These are phyloP conservation scores for Pollenia angustigena DNA, from an alignment of 2,888 invertebrate species.

Conservation along the genomic window DNA sequence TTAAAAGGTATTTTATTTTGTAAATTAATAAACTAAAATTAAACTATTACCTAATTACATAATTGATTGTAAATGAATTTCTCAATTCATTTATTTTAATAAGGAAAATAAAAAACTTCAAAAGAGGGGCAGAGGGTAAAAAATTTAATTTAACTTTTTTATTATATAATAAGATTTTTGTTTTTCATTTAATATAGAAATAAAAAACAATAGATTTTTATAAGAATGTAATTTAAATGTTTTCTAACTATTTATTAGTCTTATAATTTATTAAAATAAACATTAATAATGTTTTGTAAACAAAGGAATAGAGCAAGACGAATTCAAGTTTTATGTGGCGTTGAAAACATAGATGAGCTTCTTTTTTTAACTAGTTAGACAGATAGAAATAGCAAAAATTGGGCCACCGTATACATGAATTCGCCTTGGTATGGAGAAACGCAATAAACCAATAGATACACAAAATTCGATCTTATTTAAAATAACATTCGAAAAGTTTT, in stretches of 20 bases:
- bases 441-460: too few relatives aligned
- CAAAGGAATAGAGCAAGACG: not conserved
- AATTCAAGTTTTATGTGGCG: too few relatives aligned
- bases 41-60: not conserved
- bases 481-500: too few relatives aligned
- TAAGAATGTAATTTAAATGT: slow-evolving; percentile 28
- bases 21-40: slow-evolving; percentile 5
- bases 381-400: too few relatives aligned
- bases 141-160: slow-evolving; percentile 35
- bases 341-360: too few relatives aligned
- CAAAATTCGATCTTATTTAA: too few relatives aligned
- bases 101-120: slow-evolving; percentile 49
- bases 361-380: too few relatives aligned
- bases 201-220: not conserved
- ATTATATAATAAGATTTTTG: slow-evolving; percentile 1
- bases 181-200: not conserved
- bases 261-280: slow-evolving; percentile 7
- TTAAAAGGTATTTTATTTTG: slow-evolving; percentile 27
- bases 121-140: slow-evolving; percentile 82
- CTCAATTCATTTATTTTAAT: not conserved
- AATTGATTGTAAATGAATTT: too few relatives aligned
- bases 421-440: too few relatives aligned
- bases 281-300: slow-evolving; percentile 25
- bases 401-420: too few relatives aligned
- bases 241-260: slow-evolving; percentile 5